These are phyloP conservation scores for Pristionchus fissidentatus DNA, from an alignment of 2,888 invertebrate species.

Conservation along the genomic window DNA sequence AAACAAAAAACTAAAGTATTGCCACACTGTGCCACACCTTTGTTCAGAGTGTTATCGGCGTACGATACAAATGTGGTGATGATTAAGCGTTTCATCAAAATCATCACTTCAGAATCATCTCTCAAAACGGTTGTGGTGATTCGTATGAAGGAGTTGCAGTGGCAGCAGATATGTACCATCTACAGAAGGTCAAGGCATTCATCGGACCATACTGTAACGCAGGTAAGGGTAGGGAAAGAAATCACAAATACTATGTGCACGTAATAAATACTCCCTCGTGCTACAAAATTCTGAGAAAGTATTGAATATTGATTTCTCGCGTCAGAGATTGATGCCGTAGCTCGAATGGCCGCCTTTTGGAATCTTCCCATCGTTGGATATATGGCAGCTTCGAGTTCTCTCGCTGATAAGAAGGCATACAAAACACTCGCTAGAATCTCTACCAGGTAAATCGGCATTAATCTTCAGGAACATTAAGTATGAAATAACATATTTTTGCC, in stretches of 20 bases:
- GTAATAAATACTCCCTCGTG: neutral
- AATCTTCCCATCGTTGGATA: constrained; percentile 73
- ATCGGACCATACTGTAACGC: constrained; percentile 74
- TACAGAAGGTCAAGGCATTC: constrained; percentile 66
- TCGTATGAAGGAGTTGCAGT: constrained; percentile 70
- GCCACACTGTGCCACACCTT: no score
- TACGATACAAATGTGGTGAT: no score
- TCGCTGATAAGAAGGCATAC: constrained; percentile 60
- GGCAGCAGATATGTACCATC: constrained; percentile 73
- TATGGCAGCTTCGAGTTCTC: constrained; percentile 67
- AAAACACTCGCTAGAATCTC: constrained; percentile 56
- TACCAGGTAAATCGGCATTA: constrained; percentile 42
- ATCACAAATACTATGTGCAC: neutral
- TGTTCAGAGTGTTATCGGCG: no score
- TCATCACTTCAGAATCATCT: constrained; percentile 62
- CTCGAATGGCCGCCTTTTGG: constrained; percentile 63
- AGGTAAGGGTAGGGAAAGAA: constrained; percentile 50
- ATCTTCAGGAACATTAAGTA: neutral
- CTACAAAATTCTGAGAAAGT: neutral
- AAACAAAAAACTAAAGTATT: no score
- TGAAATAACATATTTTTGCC: neutral
- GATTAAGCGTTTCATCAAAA: neutral
- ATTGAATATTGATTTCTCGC: no score
- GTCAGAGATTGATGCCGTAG: constrained; percentile 45
- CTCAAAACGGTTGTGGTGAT: constrained; percentile 70